Base-by-base conservation (phyloP, 2,797 vertebrate species). In the Anguilla marmorata region DNA sequence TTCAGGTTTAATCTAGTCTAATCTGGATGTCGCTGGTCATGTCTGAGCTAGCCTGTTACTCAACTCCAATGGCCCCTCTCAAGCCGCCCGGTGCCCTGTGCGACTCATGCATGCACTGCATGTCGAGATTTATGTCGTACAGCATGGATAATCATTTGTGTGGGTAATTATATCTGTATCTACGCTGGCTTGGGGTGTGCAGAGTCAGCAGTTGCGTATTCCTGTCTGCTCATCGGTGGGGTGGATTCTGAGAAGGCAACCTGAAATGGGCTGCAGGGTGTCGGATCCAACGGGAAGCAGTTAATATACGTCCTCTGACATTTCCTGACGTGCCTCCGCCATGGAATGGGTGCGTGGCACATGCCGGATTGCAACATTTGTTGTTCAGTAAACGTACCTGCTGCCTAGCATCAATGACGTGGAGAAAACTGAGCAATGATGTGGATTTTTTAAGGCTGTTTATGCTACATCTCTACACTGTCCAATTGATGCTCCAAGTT, bases 231-330 rank as follows among this genome's bases (percentile, higher is more conserved):
- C 54, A 83, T 87, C 83, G 90, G 52, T 88, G 66, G 63, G 92
- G 82, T 74, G 66, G 37, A 80, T 92, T 87, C 86, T 66, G 87
- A 50, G 90, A 92, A 89, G 45, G 86, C 66, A 9, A 2, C 72
- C 86, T 89, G 50, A 24, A 69, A 89, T 91, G 87, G 88, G 88
- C 86, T 91, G 86, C 76, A 85, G 45, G 88, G 86, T 82, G 79
- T 50, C 14, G 76, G 19, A 1, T 52, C 33, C 74, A 16, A 12
- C 37, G 14, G 33, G 41, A 76, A 11, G 79, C 24, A 50, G 21
- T n/a, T 76, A 76, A 41, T 16, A 41, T 7, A 76, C 0, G 16
- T 14, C 74, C 9, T 37, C 16, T 19, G 16, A 76, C 33, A 11
- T 76, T 76, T 14, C 74, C 74, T 76, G 9, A 74, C 11, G 30